phyloP scores from a whole-genome alignment of 2,888 invertebrate genomes.

The Byasa hedistus region DNA sequence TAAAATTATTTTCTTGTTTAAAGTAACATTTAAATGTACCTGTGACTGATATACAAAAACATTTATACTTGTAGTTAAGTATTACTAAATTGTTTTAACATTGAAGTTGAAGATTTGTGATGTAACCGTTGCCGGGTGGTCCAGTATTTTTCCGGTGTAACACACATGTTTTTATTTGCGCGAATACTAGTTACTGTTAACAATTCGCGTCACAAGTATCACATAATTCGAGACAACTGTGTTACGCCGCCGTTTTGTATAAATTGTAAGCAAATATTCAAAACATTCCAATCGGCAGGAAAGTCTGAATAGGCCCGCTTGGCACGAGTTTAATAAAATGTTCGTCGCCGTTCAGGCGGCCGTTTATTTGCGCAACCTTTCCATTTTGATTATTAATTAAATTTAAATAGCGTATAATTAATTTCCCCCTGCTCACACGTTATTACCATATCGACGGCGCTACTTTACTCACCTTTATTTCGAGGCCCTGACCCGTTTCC shows the following conservation, averaged over 20 bases:
- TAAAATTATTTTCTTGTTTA: conserved; percentile 58
- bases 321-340: conserved; percentile 16
- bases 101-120: background rate
- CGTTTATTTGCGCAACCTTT: conserved; percentile 37
- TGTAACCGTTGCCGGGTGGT: background rate
- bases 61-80: background rate
- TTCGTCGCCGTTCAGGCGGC: conserved; percentile 31
- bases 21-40: conserved; percentile 49
- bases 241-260: background rate
- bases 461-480: conserved; percentile 32
- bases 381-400: conserved; percentile 39
- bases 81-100: background rate
- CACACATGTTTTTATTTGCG: background rate
- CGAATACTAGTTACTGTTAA: background rate
- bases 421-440: conserved; percentile 34
- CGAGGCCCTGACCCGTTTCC: conserved; percentile 61
- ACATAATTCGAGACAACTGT: background rate
- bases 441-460: conserved; percentile 31
- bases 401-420: conserved; percentile 39
- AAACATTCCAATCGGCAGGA: conserved; percentile 31
- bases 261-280: conserved; percentile 21
- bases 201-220: background rate
- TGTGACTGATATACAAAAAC: conserved; percentile 24
- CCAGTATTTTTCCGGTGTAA: background rate
- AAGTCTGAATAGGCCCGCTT: conserved; percentile 6